Base-by-base conservation (phyloP, 2,888 invertebrate species). In the Pterostichus niger region DNA sequence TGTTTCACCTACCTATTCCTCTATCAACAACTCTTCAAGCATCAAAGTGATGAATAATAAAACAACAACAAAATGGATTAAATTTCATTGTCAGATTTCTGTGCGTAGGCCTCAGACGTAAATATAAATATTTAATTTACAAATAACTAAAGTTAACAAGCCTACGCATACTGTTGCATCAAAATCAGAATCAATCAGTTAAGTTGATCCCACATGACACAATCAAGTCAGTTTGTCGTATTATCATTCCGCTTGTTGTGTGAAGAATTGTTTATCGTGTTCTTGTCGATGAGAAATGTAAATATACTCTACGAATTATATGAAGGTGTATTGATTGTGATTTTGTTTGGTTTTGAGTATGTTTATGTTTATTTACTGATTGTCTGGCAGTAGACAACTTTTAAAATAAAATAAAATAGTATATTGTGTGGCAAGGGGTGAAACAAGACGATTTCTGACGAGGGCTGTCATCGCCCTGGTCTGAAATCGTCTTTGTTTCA, bases 261-360 rank as follows among this genome's bases (percentile, higher is more conserved):
- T 64, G 75, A 49, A 31, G 46, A 44, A 49, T 24, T 75, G 52
- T 75, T 75, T 75, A 75, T 49, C 49, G 11, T 75, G 52, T 13
- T 11, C 31, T 33, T 64, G 64, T 13, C 35, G 64, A 64, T 64
- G 64, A 64, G 13, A 64, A 64, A 64, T 64, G 64, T 13, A 64
- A 64, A 64, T 33, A 64, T 33, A n/a, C 49, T 49, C n/a, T 13
- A 33, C 13, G 35, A 64, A 64, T 64, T 33, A 33, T 6, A 40
- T 24, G 35, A 64, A 35, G 64, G 35, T 35, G 35, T 1, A 59
- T 59, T 59, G 64, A 35, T 35, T 64, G 13, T 31, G 31, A 35
- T 35, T 35, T 35, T 11, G 35, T 64, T 64, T 64, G 33, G 35
- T 64, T 64, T 31, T 31, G 59, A 40, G 10, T 24, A 24, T 40